Conservation (phyloP, 2,113 vertebrate species). For the Fregata magnificens region DNA sequence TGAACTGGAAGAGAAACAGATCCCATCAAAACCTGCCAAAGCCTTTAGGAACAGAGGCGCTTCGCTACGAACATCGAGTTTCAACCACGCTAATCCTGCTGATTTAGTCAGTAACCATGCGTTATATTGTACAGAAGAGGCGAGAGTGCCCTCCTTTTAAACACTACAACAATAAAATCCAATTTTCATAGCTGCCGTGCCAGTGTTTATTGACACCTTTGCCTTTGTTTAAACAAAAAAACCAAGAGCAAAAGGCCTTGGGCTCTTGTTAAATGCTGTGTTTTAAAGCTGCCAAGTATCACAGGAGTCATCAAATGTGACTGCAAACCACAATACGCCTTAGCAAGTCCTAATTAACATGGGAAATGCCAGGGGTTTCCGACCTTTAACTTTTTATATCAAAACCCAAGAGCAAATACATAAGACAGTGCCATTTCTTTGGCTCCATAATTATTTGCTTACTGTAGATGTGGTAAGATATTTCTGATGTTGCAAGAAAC, state of each 20-base stretch:
- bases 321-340: neutral
- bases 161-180: neutral
- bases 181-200: neutral
- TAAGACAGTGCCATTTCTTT: neutral
- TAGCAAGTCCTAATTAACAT: neutral
- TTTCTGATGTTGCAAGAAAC: neutral
- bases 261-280: neutral
- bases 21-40: neutral
- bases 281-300: neutral
- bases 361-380: neutral
- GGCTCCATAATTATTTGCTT: neutral
- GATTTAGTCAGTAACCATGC: neutral
- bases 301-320: neutral
- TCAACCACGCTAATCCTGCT: neutral
- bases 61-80: accelerated
- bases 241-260: neutral
- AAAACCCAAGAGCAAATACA: neutral
- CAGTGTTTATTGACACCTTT: neutral
- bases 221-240: neutral
- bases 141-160: neutral
- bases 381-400: neutral
- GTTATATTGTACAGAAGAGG: accelerated
- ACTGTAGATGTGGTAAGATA: neutral
- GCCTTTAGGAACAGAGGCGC: neutral
- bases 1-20: neutral